These are phyloP conservation scores for Gulo gulo DNA, from an alignment of 2,113 vertebrate species.

Conservation along the genomic window DNA sequence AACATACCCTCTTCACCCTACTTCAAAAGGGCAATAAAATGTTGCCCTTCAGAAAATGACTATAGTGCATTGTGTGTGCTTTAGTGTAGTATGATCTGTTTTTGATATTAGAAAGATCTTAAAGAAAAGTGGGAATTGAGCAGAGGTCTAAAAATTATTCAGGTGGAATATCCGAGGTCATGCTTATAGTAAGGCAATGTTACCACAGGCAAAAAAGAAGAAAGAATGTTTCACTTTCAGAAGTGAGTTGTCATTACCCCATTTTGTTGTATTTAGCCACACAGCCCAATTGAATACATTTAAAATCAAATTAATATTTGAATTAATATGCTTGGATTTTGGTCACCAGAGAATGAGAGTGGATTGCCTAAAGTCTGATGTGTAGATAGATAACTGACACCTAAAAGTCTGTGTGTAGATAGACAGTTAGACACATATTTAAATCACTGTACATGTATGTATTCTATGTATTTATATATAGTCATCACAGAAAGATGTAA, in stretches of 20 bases:
- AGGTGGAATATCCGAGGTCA: background rate
- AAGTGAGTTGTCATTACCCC: background rate
- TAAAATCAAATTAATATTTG: background rate
- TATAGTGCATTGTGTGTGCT: background rate
- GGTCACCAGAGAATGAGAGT: background rate
- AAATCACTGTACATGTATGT: background rate
- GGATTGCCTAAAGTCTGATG: background rate
- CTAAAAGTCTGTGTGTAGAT: background rate
- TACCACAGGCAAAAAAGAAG: background rate
- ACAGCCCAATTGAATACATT: background rate
- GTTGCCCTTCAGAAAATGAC: background rate
- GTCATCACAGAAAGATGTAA: background rate
- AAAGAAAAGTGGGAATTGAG: background rate
- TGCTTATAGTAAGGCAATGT: background rate
- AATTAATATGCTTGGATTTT: background rate
- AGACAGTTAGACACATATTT: background rate
- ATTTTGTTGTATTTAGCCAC: background rate
- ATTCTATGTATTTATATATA: background rate
- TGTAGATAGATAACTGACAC: no score
- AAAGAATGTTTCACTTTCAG: background rate
- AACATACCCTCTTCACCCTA: background rate
- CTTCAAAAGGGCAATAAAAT: background rate
- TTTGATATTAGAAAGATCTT: background rate
- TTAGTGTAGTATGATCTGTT: background rate
- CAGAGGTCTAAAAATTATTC: background rate